phyloP scores from a whole-genome alignment of 2,888 invertebrate species.

The Dendrolimus pini region DNA sequence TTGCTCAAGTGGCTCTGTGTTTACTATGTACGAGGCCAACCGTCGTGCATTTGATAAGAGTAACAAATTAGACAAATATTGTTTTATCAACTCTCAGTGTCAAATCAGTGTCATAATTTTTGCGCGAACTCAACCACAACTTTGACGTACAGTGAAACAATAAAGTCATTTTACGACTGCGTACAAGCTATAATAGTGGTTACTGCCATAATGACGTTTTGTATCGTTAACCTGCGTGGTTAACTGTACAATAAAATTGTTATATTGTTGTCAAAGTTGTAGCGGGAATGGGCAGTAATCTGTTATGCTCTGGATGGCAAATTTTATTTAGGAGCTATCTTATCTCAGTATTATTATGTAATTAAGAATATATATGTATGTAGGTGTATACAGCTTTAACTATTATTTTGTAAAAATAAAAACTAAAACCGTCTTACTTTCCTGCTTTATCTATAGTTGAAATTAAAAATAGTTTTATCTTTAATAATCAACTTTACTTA shows the following conservation, averaged over 20 bases:
- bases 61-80: too few species aligned
- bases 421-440: too few species aligned
- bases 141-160: slow-evolving; percentile 6
- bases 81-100: neutral
- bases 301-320: slow-evolving; percentile 67
- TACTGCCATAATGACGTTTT: slow-evolving; percentile 7
- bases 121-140: slow-evolving; percentile 1
- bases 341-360: slow-evolving; percentile 14
- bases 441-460: too few species aligned
- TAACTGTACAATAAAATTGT: slow-evolving; percentile 17
- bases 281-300: slow-evolving; percentile 43
- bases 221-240: slow-evolving; percentile 10
- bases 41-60: too few species aligned
- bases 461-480: too few species aligned
- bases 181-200: slow-evolving; percentile 1
- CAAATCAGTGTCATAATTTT: neutral
- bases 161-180: slow-evolving; percentile 7
- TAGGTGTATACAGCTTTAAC: too few species aligned
- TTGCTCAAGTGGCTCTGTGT: too few species aligned
- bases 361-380: neutral
- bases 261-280: slow-evolving; percentile 35
- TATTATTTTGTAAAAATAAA: too few species aligned
- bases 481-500: too few species aligned
- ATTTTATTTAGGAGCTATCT: slow-evolving; percentile 18
- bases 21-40: too few species aligned